These are phyloP conservation scores for Camelus bactrianus DNA, from an alignment of 2,113 vertebrate genomes.

Conservation along the genomic window DNA sequence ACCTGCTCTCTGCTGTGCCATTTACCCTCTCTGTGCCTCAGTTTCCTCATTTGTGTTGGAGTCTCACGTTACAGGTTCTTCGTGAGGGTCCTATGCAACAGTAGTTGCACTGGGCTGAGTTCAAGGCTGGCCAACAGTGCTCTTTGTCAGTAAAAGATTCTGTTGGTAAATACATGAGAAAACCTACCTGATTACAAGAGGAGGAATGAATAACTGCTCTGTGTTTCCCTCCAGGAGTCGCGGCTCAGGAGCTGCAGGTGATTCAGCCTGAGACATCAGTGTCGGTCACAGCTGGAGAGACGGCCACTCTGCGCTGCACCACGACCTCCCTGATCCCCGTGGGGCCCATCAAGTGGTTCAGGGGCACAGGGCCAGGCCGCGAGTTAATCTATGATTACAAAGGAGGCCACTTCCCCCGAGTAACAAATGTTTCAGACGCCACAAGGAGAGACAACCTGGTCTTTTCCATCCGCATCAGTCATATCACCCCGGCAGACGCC, in stretches of 20 bases:
- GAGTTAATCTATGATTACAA: neutral
- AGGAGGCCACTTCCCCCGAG: rapidly evolving
- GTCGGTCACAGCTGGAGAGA: neutral
- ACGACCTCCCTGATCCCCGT: rapidly evolving
- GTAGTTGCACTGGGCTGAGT: rapidly evolving
- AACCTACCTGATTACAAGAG: rapidly evolving
- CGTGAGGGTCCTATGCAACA: neutral
- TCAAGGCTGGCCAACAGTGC: rapidly evolving
- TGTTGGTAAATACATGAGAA: neutral
- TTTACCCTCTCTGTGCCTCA: neutral
- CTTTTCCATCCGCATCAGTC: slow-evolving; percentile 14
- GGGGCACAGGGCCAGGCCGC: neutral
- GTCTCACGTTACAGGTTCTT: rapidly evolving
- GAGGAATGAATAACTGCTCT: rapidly evolving
- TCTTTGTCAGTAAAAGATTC: rapidly evolving
- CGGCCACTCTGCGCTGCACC: neutral
- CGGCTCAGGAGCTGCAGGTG: neutral
- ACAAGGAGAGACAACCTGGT: rapidly evolving
- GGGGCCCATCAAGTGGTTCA: neutral
- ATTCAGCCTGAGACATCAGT: neutral
- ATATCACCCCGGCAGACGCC: neutral
- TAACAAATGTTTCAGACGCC: rapidly evolving
- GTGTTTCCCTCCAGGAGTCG: neutral
- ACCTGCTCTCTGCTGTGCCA: rapidly evolving
- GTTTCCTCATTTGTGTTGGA: neutral